A percentile compares a stretch with the other conserved stretches of the same genome.
These are phyloP conservation scores for Colostygia pectinataria DNA, from an alignment of 2,888 invertebrate species.

Conservation along the genomic window DNA sequence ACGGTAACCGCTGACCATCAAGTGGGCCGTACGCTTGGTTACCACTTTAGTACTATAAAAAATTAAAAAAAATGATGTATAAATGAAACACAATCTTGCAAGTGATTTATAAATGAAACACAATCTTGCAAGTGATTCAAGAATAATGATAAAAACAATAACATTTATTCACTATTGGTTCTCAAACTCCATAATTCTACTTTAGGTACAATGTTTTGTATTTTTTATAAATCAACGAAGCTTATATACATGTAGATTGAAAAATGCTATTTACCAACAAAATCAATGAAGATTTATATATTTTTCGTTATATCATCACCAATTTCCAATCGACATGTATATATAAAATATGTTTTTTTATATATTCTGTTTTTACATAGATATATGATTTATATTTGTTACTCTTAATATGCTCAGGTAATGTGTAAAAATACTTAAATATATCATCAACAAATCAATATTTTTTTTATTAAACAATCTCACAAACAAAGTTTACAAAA, in stretches of 20 bases:
- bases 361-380: slow-evolving; percentile 74
- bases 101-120: slow-evolving; percentile 82
- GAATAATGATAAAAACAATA: slow-evolving; percentile 81
- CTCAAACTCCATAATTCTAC: slow-evolving; percentile 71
- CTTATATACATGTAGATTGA: slow-evolving; percentile 54
- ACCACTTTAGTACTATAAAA: too few species aligned
- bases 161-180: slow-evolving; percentile 81
- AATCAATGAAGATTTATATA: slow-evolving; percentile 20
- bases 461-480: slow-evolving; percentile 75
- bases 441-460: slow-evolving; percentile 76
- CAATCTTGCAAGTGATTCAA: slow-evolving; percentile 79
- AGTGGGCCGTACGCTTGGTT: too few species aligned
- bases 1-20: too few species aligned
- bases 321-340: slow-evolving; percentile 54
- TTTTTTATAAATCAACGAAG: slow-evolving; percentile 77
- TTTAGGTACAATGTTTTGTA: slow-evolving; percentile 77
- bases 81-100: slow-evolving; percentile 77
- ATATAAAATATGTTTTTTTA: slow-evolving; percentile 70
- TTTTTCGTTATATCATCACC: slow-evolving; percentile 3
- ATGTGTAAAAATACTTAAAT: slow-evolving; percentile 81
- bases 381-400: slow-evolving; percentile 68
- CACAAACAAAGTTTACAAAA: slow-evolving; percentile 76
- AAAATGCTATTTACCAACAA: slow-evolving; percentile 35
- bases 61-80: slow-evolving; percentile 23
- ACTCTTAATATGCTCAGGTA: slow-evolving; percentile 76